Percentiles rank a stretch among this genome's conserved stretches.
Conservation (phyloP, 2,797 vertebrate species). For the Hemitrygon akajei region DNA sequence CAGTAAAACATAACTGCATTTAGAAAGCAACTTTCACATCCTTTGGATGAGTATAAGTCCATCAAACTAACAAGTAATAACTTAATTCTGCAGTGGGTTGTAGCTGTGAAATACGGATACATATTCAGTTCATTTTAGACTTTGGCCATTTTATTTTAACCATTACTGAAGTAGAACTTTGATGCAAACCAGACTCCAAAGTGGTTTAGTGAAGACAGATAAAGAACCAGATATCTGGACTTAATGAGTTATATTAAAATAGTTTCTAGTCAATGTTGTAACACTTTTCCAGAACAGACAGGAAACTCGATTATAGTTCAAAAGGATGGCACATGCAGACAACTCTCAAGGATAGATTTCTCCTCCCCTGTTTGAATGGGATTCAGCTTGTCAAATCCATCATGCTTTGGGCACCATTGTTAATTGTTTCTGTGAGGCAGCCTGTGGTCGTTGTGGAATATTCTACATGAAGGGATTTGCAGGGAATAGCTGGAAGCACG, state of each 20-base stretch:
- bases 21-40: not conserved
- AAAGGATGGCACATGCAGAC: not conserved
- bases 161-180: not conserved
- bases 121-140: not conserved
- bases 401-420: not conserved
- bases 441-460: not conserved
- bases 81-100: not conserved
- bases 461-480: not conserved
- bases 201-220: not conserved
- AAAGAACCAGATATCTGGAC: not conserved
- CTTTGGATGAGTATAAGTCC: not conserved
- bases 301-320: not conserved
- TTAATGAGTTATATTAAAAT: not conserved
- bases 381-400: slow-evolving; percentile 11
- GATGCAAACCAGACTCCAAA: not conserved
- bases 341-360: not conserved
- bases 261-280: not conserved
- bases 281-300: not conserved
- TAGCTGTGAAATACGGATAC: too few species aligned
- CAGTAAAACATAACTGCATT: not conserved
- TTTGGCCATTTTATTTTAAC: not conserved
- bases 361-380: not conserved
- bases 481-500: too few species aligned
- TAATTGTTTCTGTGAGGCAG: not conserved
- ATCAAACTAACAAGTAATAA: not conserved